These are phyloP conservation scores for Streblospio benedicti DNA, from an alignment of 1,140 invertebrate species.

Conservation along the genomic window DNA sequence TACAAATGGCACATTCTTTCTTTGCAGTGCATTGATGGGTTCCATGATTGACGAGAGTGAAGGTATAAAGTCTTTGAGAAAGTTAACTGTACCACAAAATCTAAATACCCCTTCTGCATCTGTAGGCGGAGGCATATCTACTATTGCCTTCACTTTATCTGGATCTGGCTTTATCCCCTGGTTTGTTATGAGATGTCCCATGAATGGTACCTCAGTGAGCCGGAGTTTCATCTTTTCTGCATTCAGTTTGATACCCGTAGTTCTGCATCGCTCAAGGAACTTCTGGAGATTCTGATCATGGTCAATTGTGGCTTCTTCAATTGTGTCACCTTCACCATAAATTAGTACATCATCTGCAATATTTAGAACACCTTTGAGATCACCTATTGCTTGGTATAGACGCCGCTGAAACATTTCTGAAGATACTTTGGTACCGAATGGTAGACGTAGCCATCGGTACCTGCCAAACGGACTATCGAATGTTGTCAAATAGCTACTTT, in stretches of 20 bases:
- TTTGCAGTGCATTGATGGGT: no score
- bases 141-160: constrained; percentile 36
- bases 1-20: no score
- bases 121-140: constrained; percentile 19
- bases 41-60: no score
- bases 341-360: constrained; percentile 24
- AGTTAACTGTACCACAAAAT: no score
- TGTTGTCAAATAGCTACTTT: constrained; percentile 24
- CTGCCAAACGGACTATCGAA: constrained; percentile 22
- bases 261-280: constrained; percentile 6
- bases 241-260: constrained; percentile 11
- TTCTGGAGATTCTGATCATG: constrained; percentile 3
- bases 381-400: constrained; percentile 26
- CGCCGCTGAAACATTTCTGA: constrained; percentile 46
- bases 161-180: constrained; percentile 34
- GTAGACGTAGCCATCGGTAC: constrained; percentile 20
- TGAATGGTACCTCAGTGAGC: constrained; percentile 30
- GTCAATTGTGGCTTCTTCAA: background rate
- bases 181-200: constrained; percentile 37
- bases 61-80: no score
- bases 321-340: background rate
- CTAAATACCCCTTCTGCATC: background rate
- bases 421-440: constrained; percentile 18
- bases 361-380: constrained; percentile 17
- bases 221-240: constrained; percentile 16